A percentile compares a stretch with the other conserved stretches of the same genome.
These are phyloP conservation scores for Halotydeus destructor DNA, from an alignment of 1,140 invertebrate genomes.

Conservation along the genomic window DNA sequence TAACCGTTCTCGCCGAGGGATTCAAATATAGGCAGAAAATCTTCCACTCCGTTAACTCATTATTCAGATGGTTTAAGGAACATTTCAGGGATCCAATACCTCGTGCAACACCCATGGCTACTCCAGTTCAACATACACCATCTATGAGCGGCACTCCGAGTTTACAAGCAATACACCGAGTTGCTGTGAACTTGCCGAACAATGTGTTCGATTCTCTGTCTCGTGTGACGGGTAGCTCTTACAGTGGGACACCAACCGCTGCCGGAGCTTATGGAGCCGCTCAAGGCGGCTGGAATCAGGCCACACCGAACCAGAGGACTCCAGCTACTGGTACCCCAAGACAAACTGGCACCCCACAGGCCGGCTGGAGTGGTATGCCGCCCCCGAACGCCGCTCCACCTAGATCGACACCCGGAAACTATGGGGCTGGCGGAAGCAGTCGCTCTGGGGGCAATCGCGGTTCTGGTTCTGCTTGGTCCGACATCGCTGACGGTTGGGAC, in stretches of 20 bases:
- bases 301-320: neutral
- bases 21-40: constrained; percentile 69
- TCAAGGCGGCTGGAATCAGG: neutral
- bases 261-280: neutral
- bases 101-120: neutral
- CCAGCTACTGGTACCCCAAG: neutral
- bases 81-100: constrained; percentile 63
- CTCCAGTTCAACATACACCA: neutral
- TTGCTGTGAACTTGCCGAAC: constrained; percentile 44
- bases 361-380: neutral
- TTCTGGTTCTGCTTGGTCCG: neutral
- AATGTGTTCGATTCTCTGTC: constrained; percentile 47
- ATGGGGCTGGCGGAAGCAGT: neutral
- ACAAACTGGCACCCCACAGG: neutral
- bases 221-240: constrained; percentile 25
- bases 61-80: constrained; percentile 94
- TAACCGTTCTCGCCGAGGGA: constrained; percentile 75
- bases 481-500: neutral
- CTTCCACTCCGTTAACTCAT: constrained; percentile 56
- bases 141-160: constrained; percentile 17
- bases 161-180: constrained; percentile 45
- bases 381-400: neutral
- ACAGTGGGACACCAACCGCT: neutral
- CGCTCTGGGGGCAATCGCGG: neutral
- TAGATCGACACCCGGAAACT: neutral